These are phyloP conservation scores for Belgica antarctica DNA, from an alignment of 2,888 invertebrate species.

Conservation along the genomic window DNA sequence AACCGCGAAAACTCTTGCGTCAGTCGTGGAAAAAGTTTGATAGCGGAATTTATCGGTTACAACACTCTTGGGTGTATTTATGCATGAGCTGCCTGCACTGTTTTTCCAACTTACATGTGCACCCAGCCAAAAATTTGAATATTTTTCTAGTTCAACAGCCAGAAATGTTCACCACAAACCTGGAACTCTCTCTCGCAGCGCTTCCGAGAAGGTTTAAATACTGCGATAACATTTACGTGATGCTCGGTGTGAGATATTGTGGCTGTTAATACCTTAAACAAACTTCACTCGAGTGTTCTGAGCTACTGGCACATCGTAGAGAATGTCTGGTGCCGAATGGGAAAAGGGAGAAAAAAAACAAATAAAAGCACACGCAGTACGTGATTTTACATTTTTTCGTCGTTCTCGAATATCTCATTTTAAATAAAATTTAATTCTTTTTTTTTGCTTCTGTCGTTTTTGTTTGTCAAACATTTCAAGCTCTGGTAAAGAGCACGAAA, in stretches of 20 bases:
- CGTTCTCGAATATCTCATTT: slow-evolving; percentile 30
- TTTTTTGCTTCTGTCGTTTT: background rate
- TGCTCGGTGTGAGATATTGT: background rate
- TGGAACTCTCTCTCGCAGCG: too few species aligned
- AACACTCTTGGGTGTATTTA: too few species aligned
- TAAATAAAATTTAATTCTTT: slow-evolving; percentile 22
- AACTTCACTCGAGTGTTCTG: background rate
- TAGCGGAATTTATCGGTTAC: too few species aligned
- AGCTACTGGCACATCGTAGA: slow-evolving; percentile 10
- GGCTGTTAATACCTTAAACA: slow-evolving; percentile 20
- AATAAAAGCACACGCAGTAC: slow-evolving; percentile 38
- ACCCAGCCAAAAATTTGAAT: too few species aligned
- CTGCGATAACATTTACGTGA: background rate
- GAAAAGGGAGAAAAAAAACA: slow-evolving; percentile 8
- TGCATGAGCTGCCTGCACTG: too few species aligned
- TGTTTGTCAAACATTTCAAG: slow-evolving; percentile 18
- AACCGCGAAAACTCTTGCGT: too few species aligned
- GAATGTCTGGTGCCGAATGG: background rate
- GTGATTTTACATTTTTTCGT: slow-evolving; percentile 37
- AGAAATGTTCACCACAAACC: too few species aligned
- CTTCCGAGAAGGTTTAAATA: too few species aligned
- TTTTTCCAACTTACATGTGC: too few species aligned
- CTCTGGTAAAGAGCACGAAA: background rate
- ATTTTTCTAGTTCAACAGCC: too few species aligned
- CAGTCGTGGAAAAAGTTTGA: too few species aligned